These are phyloP conservation scores for Azemiops feae DNA, from an alignment of 2,113 vertebrate species.

Conservation along the genomic window DNA sequence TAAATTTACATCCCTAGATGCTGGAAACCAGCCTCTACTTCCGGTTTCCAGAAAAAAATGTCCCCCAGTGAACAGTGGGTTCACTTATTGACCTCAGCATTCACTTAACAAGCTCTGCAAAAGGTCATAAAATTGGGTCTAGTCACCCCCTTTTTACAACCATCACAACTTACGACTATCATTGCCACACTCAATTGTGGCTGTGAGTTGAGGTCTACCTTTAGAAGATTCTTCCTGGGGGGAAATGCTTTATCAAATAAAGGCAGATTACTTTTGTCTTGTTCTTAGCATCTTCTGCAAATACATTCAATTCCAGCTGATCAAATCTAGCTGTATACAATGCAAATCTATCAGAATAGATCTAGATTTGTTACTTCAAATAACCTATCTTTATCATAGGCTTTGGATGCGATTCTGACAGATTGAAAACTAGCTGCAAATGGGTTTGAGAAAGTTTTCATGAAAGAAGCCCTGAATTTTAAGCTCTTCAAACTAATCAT, in stretches of 20 bases:
- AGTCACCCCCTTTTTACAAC: too few relatives aligned
- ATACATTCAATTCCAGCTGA: neutral
- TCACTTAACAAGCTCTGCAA: too few relatives aligned
- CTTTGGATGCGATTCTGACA: neutral
- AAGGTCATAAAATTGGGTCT: too few relatives aligned
- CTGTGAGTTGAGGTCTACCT: too few relatives aligned
- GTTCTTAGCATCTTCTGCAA: neutral
- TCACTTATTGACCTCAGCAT: too few relatives aligned
- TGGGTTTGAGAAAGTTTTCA: constrained; percentile 36
- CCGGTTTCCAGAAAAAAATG: neutral
- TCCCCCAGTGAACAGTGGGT: neutral
- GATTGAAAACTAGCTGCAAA: neutral
- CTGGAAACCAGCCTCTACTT: neutral
- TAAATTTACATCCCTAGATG: too few relatives aligned
- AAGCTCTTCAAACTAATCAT: constrained; percentile 17
- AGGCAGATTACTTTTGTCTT: constrained; percentile 1
- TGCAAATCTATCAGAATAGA: neutral
- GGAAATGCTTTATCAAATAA: neutral
- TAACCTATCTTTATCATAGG: neutral
- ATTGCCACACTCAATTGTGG: too few relatives aligned
- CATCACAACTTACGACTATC: too few relatives aligned
- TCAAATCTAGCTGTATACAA: neutral
- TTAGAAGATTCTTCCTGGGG: neutral
- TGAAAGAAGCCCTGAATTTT: constrained; percentile 36
- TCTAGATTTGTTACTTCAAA: constrained; percentile 8